Evolutionary conservation across 2,797 vertebrate species (phyloP), one percentile per base, ranked within the genome.

Genomic region (Lepidocolaptes lacrymiger): DNA sequence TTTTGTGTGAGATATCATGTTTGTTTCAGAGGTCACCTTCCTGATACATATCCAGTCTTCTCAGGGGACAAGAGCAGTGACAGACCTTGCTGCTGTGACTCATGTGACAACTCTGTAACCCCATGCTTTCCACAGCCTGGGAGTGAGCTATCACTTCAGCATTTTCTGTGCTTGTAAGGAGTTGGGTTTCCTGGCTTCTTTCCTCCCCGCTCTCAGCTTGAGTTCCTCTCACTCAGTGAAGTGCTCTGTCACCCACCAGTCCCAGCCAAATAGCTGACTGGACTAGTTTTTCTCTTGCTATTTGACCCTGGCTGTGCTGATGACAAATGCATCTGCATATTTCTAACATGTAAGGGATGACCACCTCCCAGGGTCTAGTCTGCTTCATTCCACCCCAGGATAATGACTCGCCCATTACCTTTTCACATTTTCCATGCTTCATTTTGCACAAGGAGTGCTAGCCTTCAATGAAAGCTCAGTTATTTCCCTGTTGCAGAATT

Each of bases 51-150:
- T 21, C 14, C 17, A 44, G 28, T 48, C 61, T 61, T 88, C 54
- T 59, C 39, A 54, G 75, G 46, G 71, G 67, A 79, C 8, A 51
- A 62, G 17, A 85, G 59, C 58, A 75, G 23, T 26, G 13, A 39
- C 21, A 46, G 68, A 79, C 27, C 48, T 85, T 89, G 34, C 62
- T 92, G 32, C 32, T 85, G 26, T 68, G 64, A 36, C 51, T 88
- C 55, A 41, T 28, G 44, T 81, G 63, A 43, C 44, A 64, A 56
- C 67, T 80, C 49, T 79, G 72, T 49, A 84, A 85, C 63, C 34
- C 26, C 8, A 14, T 23, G 54, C 32, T 74, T 20, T 63, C 67
- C 0, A 1, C 34, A 66, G 23, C 46, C 14, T 43, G 28, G 27
- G 46, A 75, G 7, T 1, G 1, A 49, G 64, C n/a, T 77, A 36